These are phyloP conservation scores for Hydractinia echinata DNA, from an alignment of 30 jellyfish, hydroid and myxozoan genomes.

Conservation along the genomic window DNA sequence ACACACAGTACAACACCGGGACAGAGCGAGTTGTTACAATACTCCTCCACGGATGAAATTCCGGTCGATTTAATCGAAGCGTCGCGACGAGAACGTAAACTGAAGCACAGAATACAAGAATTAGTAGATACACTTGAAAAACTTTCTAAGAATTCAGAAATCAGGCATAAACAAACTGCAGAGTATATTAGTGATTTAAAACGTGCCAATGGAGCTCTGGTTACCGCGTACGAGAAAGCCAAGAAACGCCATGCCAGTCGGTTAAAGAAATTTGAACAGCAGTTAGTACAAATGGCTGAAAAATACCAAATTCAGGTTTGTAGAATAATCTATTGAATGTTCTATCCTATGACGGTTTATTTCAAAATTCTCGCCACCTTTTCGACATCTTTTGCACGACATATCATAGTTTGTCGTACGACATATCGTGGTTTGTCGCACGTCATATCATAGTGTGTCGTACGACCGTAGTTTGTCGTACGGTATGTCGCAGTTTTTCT, in stretches of 20 bases:
- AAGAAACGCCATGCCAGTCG: conserved; percentile 96
- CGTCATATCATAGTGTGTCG: no score
- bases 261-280: conserved; percentile 90
- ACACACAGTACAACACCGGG: conserved; percentile 38
- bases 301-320: conserved; percentile 78
- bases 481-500: no score
- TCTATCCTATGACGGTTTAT: no score
- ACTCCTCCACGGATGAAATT: conserved; percentile 61
- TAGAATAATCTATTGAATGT: background rate
- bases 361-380: no score
- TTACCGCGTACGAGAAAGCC: conserved; percentile 98
- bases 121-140: conserved; percentile 85
- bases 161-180: conserved; percentile 88
- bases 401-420: no score
- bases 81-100: conserved; percentile 76
- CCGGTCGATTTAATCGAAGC: conserved; percentile 69
- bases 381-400: no score
- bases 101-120: conserved; percentile 76
- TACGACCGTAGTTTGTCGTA: no score
- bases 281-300: conserved; percentile 85
- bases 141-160: conserved; percentile 81
- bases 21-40: background rate
- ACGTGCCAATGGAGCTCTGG: conserved; percentile 98
- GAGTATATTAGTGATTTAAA: conserved; percentile 89
- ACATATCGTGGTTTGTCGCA: no score